Base-by-base conservation (phyloP, 2,888 invertebrate genomes). In the Stenodera caucasica region DNA sequence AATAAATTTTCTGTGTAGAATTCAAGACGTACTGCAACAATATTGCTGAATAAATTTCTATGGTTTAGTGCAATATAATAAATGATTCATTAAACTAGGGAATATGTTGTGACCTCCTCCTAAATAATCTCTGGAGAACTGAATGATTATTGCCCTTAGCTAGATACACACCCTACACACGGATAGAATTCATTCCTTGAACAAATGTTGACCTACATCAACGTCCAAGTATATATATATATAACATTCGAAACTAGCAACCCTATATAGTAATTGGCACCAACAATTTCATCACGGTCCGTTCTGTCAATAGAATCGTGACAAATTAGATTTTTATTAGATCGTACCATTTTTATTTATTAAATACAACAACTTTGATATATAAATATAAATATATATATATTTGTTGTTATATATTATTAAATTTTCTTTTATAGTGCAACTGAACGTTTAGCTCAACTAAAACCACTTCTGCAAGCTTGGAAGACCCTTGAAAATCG, bases 401-500 rank as follows among this genome's bases (percentile, higher is more conserved):
- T 45, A 23, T 56, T 60, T 49, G 11, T 23, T 45, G 33, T 26
- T 45, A 37, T 23, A 53, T 26, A 35, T 21, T 53, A 60, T 21
- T 53, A 60, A 52, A 51, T 57, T 63, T 63, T 64, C 67, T 69
- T 63, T 81, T 83, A 11, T 79, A 91, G 92, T 75, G 88, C 90
- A 60, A 88, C 87, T 69, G 86, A 86, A 70, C 89, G 90, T 77
- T 81, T 92, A 73, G 85, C 88, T 68, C 86, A 87, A 66, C 81
- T 92, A 60, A 90, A 90, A 74, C 87, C 87, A 69, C 87, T 91
- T 11, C 84, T 90, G 52, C 84, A 85, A 68, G 87, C 87, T 30
- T 91, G 90, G 90, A 85, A 87, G 57, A 90, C 91, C 76, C 87
- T 92, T 81, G 91, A 91, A 76, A 84, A 84, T 61, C 89, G 92